Conservation (phyloP, 1,140 invertebrate genomes). For the Drosophila littoralis region DNA sequence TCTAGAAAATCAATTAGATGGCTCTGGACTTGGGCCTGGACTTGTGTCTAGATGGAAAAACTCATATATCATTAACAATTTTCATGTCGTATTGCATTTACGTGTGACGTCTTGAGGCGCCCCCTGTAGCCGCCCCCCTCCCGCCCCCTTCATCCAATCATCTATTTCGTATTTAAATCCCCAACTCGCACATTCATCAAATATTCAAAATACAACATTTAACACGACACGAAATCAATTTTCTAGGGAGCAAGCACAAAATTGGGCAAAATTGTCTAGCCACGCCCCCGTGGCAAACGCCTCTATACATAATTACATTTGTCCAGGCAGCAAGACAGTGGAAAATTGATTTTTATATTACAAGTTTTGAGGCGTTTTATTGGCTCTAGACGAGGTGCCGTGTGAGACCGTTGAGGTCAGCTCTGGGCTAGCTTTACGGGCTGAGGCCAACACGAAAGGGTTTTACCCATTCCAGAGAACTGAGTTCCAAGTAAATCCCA, state of each 20-base stretch:
- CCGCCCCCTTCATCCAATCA: slow-evolving; percentile 13
- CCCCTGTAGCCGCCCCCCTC: slow-evolving; percentile 6
- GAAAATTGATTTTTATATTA: slow-evolving; percentile 77
- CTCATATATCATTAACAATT: slow-evolving; percentile 82
- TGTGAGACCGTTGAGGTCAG: slow-evolving; percentile 48
- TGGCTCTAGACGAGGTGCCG: slow-evolving; percentile 21
- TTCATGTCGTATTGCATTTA: slow-evolving; percentile 72
- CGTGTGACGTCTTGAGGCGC: slow-evolving; percentile 52
- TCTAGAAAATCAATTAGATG: slow-evolving; percentile 71
- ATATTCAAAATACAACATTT: slow-evolving; percentile 72
- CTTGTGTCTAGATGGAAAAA: slow-evolving; percentile 33
- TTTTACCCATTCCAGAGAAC: slow-evolving; percentile 24
- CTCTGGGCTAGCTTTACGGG: slow-evolving; percentile 3
- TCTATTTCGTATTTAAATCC: slow-evolving; percentile 45
- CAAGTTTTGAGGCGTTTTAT: slow-evolving; percentile 41
- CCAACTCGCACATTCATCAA: slow-evolving; percentile 58
- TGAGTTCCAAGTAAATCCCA: slow-evolving; percentile 44
- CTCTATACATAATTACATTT: slow-evolving; percentile 52
- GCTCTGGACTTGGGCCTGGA: slow-evolving; percentile 31
- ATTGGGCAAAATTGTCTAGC: slow-evolving; percentile 56
- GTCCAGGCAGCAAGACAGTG: neutral
- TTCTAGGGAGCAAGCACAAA: slow-evolving; percentile 24
- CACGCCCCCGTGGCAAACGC: slow-evolving; percentile 34
- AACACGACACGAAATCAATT: slow-evolving; percentile 57
- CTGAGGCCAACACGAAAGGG: slow-evolving; percentile 30